Evolutionary conservation across 2,888 invertebrate genomes (phyloP), one percentile per base, ranked within the genome.

Genomic region (Pristionchus entomophagus): DNA sequence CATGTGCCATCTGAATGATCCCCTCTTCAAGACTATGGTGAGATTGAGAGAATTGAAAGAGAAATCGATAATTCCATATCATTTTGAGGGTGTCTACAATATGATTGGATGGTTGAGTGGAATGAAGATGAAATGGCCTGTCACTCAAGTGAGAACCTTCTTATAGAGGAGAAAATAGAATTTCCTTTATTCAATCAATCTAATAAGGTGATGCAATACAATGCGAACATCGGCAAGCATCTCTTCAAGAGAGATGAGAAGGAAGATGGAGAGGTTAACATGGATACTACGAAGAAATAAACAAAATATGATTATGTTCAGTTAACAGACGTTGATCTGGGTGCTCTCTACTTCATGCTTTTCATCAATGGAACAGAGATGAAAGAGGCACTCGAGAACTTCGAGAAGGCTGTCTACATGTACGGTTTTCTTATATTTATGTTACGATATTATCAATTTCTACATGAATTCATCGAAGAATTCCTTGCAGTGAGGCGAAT

Each of bases 221-320:
- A 89, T 62, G 88, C 91, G 22, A 91, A 91, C 85, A 91, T 91
- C 81, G 91, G 89, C 51, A 91, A 91, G 73, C 88, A 91, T 82
- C 89, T 91, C 78, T 91, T 88, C 77, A 62, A 87, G 35, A 85
- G 88, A 2, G 86, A 73, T 0, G 32, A 78, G 3, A 38, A 69
- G 0, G 53, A 84, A 26, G 73, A 69, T 88, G 51, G 80, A 87
- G 83, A 84, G 65, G 83, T 84, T 19, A 19, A 22, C 19, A 19
- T 19, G 3, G n/a, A 22, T 22, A 59, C 29, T 59, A 5, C 6
- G 59, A 26, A 26, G 10, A 62, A 12, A 29, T 65, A 12, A 35
- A 65, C 17, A 14, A 14, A 45, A 45, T 45, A 14, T 6, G 45
- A 45, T 45, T 10, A 45, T 45, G n/a, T 53, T 14, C n/a, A 85